Evolutionary conservation across 2,888 invertebrate genomes (phyloP).

Genomic region (Abrostola tripartita): DNA sequence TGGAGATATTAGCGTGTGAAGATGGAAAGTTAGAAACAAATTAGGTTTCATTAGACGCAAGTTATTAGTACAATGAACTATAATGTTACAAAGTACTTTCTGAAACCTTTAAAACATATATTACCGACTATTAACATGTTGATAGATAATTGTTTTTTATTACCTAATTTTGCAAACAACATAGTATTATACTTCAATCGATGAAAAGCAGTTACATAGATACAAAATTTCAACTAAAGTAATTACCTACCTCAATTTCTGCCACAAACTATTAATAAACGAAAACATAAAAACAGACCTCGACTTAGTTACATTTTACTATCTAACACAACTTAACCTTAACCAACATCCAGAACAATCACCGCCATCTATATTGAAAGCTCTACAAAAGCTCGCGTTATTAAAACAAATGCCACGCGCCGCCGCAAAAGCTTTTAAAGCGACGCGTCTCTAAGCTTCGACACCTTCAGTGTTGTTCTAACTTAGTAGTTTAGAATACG

Average conservation of each 20-base stretch:
- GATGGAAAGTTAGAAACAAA: constrained; percentile 31
- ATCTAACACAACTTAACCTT: background rate
- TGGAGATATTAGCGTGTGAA: constrained; percentile 46
- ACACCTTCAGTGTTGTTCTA: background rate
- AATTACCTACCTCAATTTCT: background rate
- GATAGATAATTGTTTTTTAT: too few species aligned
- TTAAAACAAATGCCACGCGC: background rate
- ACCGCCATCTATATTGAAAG: constrained; percentile 37
- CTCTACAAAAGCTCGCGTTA: background rate
- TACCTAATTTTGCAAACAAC: too few species aligned
- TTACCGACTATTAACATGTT: too few species aligned
- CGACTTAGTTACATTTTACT: background rate
- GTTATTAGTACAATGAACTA: background rate
- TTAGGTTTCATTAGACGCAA: constrained; percentile 12
- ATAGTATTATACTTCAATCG: too few species aligned
- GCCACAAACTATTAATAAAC: background rate
- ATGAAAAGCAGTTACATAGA: background rate
- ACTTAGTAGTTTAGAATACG: background rate
- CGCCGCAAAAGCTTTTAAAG: background rate
- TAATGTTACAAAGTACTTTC: background rate
- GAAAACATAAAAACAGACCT: background rate
- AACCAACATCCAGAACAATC: constrained; percentile 8
- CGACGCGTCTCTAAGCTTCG: constrained; percentile 18
- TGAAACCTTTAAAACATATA: too few species aligned
- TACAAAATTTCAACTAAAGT: background rate